Conservation (phyloP, 1,140 invertebrate genomes). For the Halictus rubicundus region DNA sequence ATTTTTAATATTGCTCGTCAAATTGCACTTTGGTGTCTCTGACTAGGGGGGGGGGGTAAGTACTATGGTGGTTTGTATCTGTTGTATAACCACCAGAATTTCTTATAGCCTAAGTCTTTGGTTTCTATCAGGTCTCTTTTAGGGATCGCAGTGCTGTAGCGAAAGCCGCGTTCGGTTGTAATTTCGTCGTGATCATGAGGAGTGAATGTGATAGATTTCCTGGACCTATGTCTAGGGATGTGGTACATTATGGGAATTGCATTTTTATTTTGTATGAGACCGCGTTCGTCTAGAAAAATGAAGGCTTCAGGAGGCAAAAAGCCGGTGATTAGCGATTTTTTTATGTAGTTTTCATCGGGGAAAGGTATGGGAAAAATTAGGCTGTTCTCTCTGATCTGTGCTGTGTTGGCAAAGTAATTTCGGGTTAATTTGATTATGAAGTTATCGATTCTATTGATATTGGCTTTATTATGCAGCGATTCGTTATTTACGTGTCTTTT, state of each 20-base stretch:
- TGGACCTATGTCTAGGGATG: conserved; percentile 18
- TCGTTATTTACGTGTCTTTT: too few species aligned
- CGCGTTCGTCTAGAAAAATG: conserved; percentile 15
- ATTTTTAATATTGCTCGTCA: too few species aligned
- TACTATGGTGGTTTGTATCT: too few species aligned
- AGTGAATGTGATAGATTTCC: not conserved
- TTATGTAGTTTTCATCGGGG: conserved; percentile 10
- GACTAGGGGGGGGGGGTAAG: too few species aligned
- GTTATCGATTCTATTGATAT: too few species aligned
- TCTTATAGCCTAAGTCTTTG: not conserved
- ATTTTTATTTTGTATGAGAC: conserved; percentile 43
- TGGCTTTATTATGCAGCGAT: too few species aligned
- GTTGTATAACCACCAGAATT: conserved; percentile 5
- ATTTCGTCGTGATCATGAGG: not conserved
- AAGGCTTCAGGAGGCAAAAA: conserved; percentile 19
- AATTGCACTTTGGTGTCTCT: too few species aligned
- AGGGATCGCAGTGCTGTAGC: not conserved
- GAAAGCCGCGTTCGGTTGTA: not conserved
- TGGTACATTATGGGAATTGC: conserved; percentile 53
- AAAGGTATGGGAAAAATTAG: not conserved
- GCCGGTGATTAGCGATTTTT: not conserved
- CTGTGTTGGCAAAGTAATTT: too few species aligned
- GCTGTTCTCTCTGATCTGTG: conserved; percentile 17
- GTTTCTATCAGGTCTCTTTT: not conserved
- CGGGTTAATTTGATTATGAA: too few species aligned